Percentiles rank a stretch among this genome's conserved stretches.
Evolutionary conservation across 2,888 invertebrate genomes (phyloP).

Genomic region (Leptinotarsa peninsularis): DNA sequence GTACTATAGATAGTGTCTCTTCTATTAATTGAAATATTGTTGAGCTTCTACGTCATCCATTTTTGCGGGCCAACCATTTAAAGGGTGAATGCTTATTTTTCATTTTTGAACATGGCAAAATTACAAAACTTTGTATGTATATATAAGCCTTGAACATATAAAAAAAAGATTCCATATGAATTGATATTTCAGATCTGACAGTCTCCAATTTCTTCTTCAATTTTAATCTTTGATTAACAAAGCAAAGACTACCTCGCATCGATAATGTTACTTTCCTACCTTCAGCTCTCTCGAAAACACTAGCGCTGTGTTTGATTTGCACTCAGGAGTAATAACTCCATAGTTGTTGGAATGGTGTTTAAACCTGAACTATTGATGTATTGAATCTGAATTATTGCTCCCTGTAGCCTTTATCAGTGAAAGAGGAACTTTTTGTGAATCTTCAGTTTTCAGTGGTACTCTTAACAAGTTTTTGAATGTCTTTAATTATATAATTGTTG

Average conservation of each 20-base stretch:
- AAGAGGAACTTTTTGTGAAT: conserved; percentile 41
- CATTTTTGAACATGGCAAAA: too few relatives aligned
- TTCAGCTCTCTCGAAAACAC: conserved; percentile 73
- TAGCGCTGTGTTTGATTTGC: conserved; percentile 73
- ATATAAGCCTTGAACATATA: too few relatives aligned
- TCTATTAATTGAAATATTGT: too few relatives aligned
- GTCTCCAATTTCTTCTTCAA: too few relatives aligned
- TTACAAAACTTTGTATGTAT: too few relatives aligned
- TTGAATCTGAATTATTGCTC: conserved; percentile 50
- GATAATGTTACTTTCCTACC: conserved; percentile 77
- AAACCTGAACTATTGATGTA: too few relatives aligned
- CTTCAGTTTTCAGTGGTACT: conserved; percentile 34
- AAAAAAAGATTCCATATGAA: too few relatives aligned
- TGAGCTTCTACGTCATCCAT: too few relatives aligned
- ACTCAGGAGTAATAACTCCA: conserved; percentile 62
- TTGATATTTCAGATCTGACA: too few relatives aligned
- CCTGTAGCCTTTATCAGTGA: conserved; percentile 54
- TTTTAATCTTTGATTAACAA: not conserved
- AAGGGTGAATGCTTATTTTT: too few relatives aligned
- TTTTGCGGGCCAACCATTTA: too few relatives aligned
- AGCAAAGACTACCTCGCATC: conserved; percentile 73
- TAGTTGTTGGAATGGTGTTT: conserved; percentile 39
- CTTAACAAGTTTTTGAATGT: conserved; percentile 28
- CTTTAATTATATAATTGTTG: conserved; percentile 25
- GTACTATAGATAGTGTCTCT: too few relatives aligned